Base-by-base conservation (phyloP, 2,797 vertebrate species). In the Muraenolepis orangiensis region DNA sequence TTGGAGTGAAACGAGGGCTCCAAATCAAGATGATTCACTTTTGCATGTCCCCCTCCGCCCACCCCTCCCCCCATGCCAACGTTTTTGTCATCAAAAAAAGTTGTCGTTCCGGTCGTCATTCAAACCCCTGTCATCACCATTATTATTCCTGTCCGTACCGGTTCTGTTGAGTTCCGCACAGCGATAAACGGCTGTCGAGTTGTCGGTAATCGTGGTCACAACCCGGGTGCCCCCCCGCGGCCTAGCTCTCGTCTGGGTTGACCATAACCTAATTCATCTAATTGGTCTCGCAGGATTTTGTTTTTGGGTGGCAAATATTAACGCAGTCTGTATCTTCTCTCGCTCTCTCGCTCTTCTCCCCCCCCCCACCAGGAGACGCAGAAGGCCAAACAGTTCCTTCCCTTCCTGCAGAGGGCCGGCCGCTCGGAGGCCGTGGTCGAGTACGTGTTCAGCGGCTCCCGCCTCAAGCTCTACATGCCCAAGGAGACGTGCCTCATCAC, bases 401-500 rank as follows among this genome's bases (percentile, higher is more conserved):
- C 97, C 0, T 99, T 98, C 92, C 93, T 99, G 79, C 97, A 99
- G 90, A 93, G 97, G 1, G 97, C 98, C 0, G 98, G 97, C 13
- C 96, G 97, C 57, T 98, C 96, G 0, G 98, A 99, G 89, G 97
- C 98, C 0, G 96, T 99, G 87, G 97, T 99, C 31, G 98, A 99
- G 23, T 98, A 98, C 0, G 96, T 99, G 79, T 99, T 99, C 93
- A 99, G 98, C 0, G 98, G 97, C 42, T 99, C 98, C 69, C 94
- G 98, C 32, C 95, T 99, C 69, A 99, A 99, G 87, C 94, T 99
- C 46, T 99, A 98, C 93, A 94, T 99, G 96, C 98, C 98, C 77
- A 99, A 99, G 94, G 98, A 99, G 79, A 98, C 97, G 74, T 99
- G 97, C 89, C 96, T 99, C 80, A 98, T 99, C 93, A 99, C 98